phyloP scores from a whole-genome alignment of 2,113 vertebrate genomes.

The Myotis brandtii region DNA sequence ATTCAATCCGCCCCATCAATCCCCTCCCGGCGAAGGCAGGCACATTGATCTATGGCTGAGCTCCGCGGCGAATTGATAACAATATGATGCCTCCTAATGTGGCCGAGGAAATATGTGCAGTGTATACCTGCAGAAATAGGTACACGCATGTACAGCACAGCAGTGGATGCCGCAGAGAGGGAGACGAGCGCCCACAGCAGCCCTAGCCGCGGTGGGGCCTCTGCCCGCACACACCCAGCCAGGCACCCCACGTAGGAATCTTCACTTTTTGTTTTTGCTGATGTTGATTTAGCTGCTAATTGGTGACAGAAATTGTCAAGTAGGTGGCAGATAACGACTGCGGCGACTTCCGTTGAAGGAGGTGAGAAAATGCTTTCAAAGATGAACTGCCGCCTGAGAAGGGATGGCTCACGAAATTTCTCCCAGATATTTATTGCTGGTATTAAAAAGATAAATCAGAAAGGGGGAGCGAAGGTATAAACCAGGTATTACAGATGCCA shows the following conservation, averaged over 20 bases:
- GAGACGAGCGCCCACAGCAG: background rate
- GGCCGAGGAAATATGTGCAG: constrained; percentile 84
- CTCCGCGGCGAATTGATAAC: constrained; percentile 88
- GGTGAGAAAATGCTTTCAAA: constrained; percentile 96
- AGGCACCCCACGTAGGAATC: constrained; percentile 64
- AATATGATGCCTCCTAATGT: constrained; percentile 90
- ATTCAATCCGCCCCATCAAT: constrained; percentile 93
- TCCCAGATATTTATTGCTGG: constrained; percentile 94
- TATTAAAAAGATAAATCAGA: constrained; percentile 94
- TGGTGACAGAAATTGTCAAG: constrained; percentile 99
- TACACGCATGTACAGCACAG: constrained; percentile 17
- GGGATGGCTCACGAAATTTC: constrained; percentile 89
- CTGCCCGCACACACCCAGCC: constrained; percentile 79
- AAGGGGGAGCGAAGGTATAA: constrained; percentile 89
- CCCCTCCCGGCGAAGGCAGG: constrained; percentile 86
- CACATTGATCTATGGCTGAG: constrained; percentile 89
- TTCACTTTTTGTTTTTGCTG: constrained; percentile 93
- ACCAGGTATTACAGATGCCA: constrained; percentile 91
- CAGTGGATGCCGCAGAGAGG: background rate
- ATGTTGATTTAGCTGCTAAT: constrained; percentile 99
- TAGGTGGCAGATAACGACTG: constrained; percentile 96
- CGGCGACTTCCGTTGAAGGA: constrained; percentile 94
- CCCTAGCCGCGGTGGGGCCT: constrained; percentile 58
- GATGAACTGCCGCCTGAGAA: constrained; percentile 91
- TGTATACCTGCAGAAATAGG: constrained; percentile 37